phyloP scores from a whole-genome alignment of 2,888 invertebrate species.

The Loripinus fragilis region DNA sequence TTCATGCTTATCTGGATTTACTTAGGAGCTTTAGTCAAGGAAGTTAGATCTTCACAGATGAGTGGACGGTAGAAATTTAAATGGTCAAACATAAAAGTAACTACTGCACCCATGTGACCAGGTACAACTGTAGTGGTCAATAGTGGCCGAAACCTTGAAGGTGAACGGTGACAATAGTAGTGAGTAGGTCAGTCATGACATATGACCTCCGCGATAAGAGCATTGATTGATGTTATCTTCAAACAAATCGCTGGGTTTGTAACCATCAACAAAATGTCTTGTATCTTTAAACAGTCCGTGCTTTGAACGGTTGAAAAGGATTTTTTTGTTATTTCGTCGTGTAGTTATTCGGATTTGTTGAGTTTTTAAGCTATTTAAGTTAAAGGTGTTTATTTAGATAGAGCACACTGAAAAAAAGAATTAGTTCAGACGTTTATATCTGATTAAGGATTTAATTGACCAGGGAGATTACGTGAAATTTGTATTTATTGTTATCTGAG shows the following conservation, averaged over 20 bases:
- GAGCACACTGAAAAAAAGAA: neutral
- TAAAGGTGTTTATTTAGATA: neutral
- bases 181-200: constrained; percentile 2
- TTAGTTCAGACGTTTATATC: neutral
- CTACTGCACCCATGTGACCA: neutral
- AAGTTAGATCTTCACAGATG: constrained; percentile 1
- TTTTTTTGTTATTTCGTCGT: neutral
- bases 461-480: constrained; percentile 4
- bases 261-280: constrained; percentile 11
- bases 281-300: neutral
- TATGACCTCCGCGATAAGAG: constrained; percentile 8
- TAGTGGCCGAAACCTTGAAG: neutral
- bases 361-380: neutral
- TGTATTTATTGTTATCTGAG: constrained; percentile 9
- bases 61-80: neutral
- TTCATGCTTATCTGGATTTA: too few species aligned
- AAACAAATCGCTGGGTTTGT: constrained; percentile 14
- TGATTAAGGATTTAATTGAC: constrained; percentile 6
- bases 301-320: neutral
- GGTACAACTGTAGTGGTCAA: neutral
- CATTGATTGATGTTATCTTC: constrained; percentile 8
- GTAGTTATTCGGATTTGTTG: neutral
- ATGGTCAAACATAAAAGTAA: neutral
- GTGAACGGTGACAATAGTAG: constrained; percentile 3
- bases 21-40: constrained; percentile 4